These are phyloP conservation scores for Pomacea canaliculata DNA, from an alignment of 2,888 invertebrate genomes.

Conservation along the genomic window DNA sequence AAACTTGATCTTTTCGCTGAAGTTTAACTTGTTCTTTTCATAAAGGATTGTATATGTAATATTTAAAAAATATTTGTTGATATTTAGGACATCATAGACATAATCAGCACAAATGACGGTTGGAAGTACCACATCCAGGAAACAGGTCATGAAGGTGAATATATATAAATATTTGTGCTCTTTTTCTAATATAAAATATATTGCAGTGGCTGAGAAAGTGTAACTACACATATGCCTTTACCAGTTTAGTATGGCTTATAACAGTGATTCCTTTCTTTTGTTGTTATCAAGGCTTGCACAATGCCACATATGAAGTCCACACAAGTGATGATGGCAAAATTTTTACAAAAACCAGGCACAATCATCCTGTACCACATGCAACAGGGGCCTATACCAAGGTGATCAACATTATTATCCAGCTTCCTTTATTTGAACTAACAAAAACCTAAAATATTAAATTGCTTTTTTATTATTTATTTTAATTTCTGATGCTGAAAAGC, in stretches of 20 bases:
- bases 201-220: no score
- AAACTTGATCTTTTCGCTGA: no score
- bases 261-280: background rate
- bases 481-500: no score
- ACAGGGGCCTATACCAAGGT: slow-evolving; percentile 38
- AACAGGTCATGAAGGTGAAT: slow-evolving; percentile 43
- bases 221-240: no score
- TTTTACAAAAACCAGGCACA: slow-evolving; percentile 40
- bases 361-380: slow-evolving; percentile 37
- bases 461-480: no score
- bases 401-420: background rate
- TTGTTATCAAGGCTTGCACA: slow-evolving; percentile 37
- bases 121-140: slow-evolving; percentile 39
- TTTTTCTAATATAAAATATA: background rate
- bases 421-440: background rate
- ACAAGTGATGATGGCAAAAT: slow-evolving; percentile 32
- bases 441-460: no score
- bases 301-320: slow-evolving; percentile 40
- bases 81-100: background rate
- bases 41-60: no score
- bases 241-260: no score
- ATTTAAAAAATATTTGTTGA: no score
- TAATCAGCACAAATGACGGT: slow-evolving; percentile 20
- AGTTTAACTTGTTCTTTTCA: no score
- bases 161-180: background rate